Base-by-base conservation (phyloP, 2,888 invertebrate genomes). In the Trichacis sp. region DNA sequence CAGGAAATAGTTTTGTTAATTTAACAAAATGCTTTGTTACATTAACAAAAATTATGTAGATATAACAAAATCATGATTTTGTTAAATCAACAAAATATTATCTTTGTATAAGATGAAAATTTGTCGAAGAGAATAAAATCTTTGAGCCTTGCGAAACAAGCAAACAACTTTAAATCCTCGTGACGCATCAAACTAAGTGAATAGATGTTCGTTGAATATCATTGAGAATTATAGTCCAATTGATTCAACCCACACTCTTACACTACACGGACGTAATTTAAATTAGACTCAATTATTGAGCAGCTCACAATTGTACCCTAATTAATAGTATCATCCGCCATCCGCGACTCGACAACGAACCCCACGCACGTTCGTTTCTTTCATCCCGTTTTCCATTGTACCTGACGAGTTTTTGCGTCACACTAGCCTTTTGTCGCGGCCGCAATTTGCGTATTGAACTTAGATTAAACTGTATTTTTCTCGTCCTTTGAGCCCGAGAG, bases 391-490 rank as follows among this genome's bases (percentile, higher is more conserved):
- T 33, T n/a, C 9, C 33, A 33, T 33, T 33, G 33, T n/a, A n/a
- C 33, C 11, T n/a, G 33, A n/a, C 33, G 2, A 11, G 11, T 33
- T 33, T 57, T 57, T 65, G 56, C 60, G 64, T 60, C 64, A 57
- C 47, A 57, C 60, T 60, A 56, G 55, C 64, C 51, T 64, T 60
- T 60, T n/a, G n/a, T n/a, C 58, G 29, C 11, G 11, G 24, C 29
- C 3, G 59, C 59, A 64, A 64, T 60, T 54, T 60, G 49, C 53
- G 56, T 60, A 56, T 60, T 48, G 48, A 53, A 56, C 56, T 48
- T 45, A 49, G 45, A 60, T 59, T 56, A n/a, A 36, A 59, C 51
- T 52, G 55, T 55, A 52, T 48, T 29, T 47, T 47, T 42, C 42
- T 51, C 33, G 59, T 59, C 53, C 53, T 65, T 65, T 60, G 60